phyloP scores from a whole-genome alignment of 2,113 vertebrate species.

The Crotophaga sulcirostris region DNA sequence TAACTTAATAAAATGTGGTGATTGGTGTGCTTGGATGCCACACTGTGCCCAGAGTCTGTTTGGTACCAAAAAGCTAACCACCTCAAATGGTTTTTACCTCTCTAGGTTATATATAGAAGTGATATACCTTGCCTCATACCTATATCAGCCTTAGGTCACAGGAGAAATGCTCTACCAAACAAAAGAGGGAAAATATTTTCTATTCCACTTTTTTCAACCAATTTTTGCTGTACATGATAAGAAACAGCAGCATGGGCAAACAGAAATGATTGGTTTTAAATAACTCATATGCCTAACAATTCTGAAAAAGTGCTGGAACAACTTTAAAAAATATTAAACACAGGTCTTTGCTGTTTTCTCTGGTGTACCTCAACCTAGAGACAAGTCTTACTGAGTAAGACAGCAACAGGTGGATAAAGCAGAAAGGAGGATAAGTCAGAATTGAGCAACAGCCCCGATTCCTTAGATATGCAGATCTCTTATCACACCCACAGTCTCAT shows the following conservation, averaged over 20 bases:
- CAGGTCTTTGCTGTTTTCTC: not conserved
- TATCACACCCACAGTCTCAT: constrained; percentile 3
- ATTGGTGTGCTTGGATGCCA: not conserved
- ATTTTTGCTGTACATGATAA: not conserved
- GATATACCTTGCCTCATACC: not conserved
- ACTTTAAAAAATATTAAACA: not conserved
- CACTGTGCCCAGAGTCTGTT: not conserved
- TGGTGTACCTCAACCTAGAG: not conserved
- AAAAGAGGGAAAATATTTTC: not conserved
- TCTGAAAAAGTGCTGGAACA: not conserved
- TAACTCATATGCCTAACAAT: too few relatives aligned
- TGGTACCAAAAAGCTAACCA: not conserved
- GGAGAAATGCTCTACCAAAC: not conserved
- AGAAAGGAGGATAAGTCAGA: not conserved
- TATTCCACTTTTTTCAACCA: not conserved
- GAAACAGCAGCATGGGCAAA: rapidly evolving
- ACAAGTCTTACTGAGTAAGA: not conserved
- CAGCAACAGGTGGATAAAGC: not conserved
- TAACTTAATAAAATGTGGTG: too few relatives aligned
- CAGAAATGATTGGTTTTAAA: rapidly evolving
- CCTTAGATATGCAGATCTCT: not conserved
- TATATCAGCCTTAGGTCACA: not conserved
- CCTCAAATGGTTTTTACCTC: not conserved
- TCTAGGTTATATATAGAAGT: not conserved
- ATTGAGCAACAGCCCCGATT: constrained; percentile 12